These are phyloP conservation scores for Anthoscopus minutus DNA, from an alignment of 2,113 vertebrate species.

Conservation along the genomic window DNA sequence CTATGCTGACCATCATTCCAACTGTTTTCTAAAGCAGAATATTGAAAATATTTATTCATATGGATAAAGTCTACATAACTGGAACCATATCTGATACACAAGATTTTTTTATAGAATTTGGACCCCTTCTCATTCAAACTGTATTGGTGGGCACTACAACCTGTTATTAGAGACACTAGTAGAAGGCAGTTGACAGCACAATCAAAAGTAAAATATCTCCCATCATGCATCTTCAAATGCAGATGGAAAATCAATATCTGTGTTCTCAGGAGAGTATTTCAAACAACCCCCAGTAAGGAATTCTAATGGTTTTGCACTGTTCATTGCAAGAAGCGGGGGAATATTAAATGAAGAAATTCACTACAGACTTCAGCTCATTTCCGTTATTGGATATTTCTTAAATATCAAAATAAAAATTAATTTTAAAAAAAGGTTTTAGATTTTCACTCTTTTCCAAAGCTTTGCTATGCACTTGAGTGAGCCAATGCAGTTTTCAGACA, in stretches of 20 bases:
- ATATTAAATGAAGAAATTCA: conserved; percentile 12
- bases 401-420: neutral
- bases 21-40: neutral
- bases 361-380: neutral
- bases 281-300: neutral
- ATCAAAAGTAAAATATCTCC: conserved; percentile 22
- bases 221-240: neutral
- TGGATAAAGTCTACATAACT: neutral
- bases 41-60: neutral
- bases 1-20: neutral
- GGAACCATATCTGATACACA: neutral
- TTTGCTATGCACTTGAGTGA: neutral
- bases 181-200: neutral
- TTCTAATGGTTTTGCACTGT: neutral
- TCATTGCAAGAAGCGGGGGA: neutral
- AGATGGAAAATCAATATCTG: conserved; percentile 48
- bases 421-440: neutral
- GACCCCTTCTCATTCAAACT: neutral
- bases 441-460: neutral
- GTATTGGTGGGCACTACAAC: neutral
- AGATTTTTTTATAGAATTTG: neutral
- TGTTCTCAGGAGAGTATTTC: conserved; percentile 28
- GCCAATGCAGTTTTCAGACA: neutral
- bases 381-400: neutral
- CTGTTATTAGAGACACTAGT: neutral